phyloP scores from a whole-genome alignment of 2,888 invertebrate genomes.

The Drosophila heteroneura region DNA sequence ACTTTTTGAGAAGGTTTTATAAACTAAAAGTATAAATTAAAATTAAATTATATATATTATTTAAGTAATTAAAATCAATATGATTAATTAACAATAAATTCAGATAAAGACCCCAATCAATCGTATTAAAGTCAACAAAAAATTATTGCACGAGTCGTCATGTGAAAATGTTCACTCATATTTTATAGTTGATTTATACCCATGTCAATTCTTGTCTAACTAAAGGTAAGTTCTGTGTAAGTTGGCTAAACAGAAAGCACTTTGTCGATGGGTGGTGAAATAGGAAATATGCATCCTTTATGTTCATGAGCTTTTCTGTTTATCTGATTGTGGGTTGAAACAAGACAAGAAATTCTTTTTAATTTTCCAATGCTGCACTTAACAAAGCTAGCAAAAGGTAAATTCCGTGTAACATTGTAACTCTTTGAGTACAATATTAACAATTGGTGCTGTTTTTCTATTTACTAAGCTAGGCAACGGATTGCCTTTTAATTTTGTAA shows the following conservation, averaged over 20 bases:
- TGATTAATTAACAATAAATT: not conserved
- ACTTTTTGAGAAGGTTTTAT: not conserved
- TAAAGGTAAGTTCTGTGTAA: not conserved
- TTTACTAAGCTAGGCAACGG: not conserved
- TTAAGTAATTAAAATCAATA: not conserved
- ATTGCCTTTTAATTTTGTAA: not conserved
- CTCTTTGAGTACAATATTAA: not conserved
- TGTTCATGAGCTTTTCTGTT: conserved; percentile 7
- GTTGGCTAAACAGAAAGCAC: not conserved
- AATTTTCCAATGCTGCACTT: not conserved
- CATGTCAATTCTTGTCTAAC: not conserved
- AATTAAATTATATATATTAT: not conserved
- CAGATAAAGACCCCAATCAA: not conserved
- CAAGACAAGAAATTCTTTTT: not conserved
- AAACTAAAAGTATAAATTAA: not conserved
- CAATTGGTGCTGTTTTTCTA: not conserved
- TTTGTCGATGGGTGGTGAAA: not conserved
- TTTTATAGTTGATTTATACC: not conserved
- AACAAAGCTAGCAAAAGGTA: not conserved
- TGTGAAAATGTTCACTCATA: not conserved
- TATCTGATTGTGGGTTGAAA: not conserved
- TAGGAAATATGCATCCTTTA: conserved; percentile 1
- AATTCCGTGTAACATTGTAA: not conserved
- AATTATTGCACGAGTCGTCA: not conserved
- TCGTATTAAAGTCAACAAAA: not conserved